Evolutionary conservation across 2,888 invertebrate genomes (phyloP).

Genomic region (Alloplasta piceator): DNA sequence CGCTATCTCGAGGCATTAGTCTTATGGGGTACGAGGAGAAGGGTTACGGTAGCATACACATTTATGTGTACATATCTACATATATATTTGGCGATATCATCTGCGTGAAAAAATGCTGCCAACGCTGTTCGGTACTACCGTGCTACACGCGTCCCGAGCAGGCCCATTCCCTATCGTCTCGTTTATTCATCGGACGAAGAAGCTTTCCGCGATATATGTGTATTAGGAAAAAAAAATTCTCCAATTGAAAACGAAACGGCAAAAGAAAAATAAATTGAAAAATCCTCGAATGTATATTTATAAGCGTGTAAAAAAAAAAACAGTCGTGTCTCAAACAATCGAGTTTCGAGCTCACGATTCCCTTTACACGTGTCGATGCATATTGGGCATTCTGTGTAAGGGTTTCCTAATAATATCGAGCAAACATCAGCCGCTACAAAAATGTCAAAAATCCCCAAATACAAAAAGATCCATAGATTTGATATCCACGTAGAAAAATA

Average conservation of each 20-base stretch:
- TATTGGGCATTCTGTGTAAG: background rate
- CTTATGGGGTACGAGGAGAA: conserved; percentile 70
- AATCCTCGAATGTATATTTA: conserved; percentile 2
- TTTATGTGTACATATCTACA: conserved; percentile 8
- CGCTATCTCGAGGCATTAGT: conserved; percentile 80
- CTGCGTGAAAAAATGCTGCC: conserved; percentile 78
- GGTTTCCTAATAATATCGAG: too few relatives aligned
- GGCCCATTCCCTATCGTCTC: conserved; percentile 56
- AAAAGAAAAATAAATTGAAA: conserved; percentile 17
- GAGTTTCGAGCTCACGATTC: conserved; percentile 20
- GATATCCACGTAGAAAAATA: too few relatives aligned
- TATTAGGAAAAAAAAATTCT: conserved; percentile 17
- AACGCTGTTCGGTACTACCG: conserved; percentile 77
- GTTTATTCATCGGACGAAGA: conserved; percentile 47
- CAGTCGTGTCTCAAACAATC: background rate
- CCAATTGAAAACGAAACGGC: background rate
- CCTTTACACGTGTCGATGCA: background rate
- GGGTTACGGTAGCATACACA: background rate
- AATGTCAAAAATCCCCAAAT: too few relatives aligned
- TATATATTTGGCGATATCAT: conserved; percentile 75
- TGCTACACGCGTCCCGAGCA: conserved; percentile 73
- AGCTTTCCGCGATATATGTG: background rate
- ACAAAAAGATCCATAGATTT: too few relatives aligned
- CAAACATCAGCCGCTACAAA: too few relatives aligned
- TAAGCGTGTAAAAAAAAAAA: background rate